These are phyloP conservation scores for Delia radicum DNA, from an alignment of 1,140 invertebrate species.

Conservation along the genomic window DNA sequence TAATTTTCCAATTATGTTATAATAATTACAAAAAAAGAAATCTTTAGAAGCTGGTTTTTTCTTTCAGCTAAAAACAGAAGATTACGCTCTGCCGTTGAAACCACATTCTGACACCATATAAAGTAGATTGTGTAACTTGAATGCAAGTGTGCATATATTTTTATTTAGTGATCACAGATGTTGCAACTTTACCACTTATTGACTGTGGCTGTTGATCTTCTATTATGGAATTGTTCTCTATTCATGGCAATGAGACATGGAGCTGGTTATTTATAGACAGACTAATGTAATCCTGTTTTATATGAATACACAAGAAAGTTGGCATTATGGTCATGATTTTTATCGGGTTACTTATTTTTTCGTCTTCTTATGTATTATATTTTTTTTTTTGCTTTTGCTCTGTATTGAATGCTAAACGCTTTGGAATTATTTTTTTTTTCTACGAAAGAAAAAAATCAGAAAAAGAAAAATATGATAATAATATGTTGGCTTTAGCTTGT, in stretches of 20 bases:
- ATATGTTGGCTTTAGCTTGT: neutral
- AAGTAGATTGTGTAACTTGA: neutral
- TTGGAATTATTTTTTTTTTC: no score
- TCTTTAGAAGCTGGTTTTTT: no score
- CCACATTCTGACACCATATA: neutral
- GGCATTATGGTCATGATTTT: neutral
- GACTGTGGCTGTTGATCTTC: neutral
- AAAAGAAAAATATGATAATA: no score
- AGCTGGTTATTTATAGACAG: neutral
- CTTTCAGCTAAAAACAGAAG: no score
- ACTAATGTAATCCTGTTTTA: conserved; percentile 1
- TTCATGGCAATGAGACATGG: neutral
- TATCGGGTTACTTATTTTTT: neutral
- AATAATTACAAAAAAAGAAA: no score
- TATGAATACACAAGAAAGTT: neutral
- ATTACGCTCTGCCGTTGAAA: no score
- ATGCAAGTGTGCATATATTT: neutral
- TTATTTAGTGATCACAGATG: neutral
- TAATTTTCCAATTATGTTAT: no score
- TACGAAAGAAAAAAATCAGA: no score
- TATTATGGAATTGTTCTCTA: conserved; percentile 1
- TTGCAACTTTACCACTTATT: neutral
- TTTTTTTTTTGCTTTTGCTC: neutral
- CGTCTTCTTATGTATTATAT: no score
- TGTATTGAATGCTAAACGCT: neutral